Evolutionary conservation across 2,888 invertebrate genomes (phyloP), one percentile per base, ranked within the genome.

Genomic region (Antheraea yamamai): DNA sequence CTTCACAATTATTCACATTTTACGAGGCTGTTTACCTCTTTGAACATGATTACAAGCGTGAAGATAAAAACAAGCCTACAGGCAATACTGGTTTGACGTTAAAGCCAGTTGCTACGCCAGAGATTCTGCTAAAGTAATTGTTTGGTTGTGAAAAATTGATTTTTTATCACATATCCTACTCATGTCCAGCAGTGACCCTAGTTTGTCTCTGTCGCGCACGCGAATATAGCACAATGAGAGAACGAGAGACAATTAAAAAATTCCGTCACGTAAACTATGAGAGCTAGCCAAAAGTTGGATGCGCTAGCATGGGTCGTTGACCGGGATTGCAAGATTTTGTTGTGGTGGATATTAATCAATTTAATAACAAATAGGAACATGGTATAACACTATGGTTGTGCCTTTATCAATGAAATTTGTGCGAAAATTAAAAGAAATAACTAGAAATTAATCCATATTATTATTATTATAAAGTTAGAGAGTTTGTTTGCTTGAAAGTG

Each of bases 251-350:
- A 88, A 89, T 90, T 88, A 90, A 90, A 90, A 90, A 91, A 92
- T 89, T 90, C 92, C 90, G 81, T 88, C 92, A 92, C 92, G 92
- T 92, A 91, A 82, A 84, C 84, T 87, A 88, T 85, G 83, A 88
- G 88, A 88, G 87, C 90, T 92, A 90, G 91, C 90, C 88, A 91
- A 92, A 92, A 92, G 80, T 83, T 85, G 84, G 87, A 88, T 90
- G 86, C 85, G 84, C 84, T 84, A 81, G 79, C 74, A 74, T 51
- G 39, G 87, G 87, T 90, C 84, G 81, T 76, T 82, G 89, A 87
- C 87, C 89, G 80, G 77, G 80, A 86, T 77, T 90, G 91, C 90
- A 90, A 88, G 85, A 75, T 71, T 75, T 75, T 55, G 71, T 39
- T 47, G 74, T 47, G 61, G 61, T 75, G 51, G 71, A 61, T 75